A percentile compares a stretch with the other conserved stretches of the same genome.
These are phyloP conservation scores for Temnopleurus reevesii DNA, from an alignment of 53 echinoderm and acorn worm species.

Conservation along the genomic window DNA sequence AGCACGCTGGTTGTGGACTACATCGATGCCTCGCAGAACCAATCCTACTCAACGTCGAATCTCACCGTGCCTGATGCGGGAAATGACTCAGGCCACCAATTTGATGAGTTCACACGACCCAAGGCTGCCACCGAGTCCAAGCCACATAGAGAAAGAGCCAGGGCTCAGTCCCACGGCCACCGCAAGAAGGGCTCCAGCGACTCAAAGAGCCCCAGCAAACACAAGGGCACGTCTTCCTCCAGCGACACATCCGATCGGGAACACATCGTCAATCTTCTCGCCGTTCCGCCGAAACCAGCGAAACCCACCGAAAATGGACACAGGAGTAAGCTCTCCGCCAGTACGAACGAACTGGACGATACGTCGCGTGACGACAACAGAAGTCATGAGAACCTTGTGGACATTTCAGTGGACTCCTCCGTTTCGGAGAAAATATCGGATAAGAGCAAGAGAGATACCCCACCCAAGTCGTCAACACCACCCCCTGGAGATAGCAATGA, in stretches of 20 bases:
- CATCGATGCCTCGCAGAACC: constrained; percentile 72
- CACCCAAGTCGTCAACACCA: constrained; percentile 30
- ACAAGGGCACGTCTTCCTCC: constrained; percentile 55
- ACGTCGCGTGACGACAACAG: constrained; percentile 7
- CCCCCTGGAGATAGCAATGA: constrained; percentile 51
- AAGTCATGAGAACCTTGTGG: constrained; percentile 55
- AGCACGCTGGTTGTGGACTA: constrained; percentile 88
- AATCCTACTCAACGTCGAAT: constrained; percentile 55
- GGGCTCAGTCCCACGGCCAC: constrained; percentile 94
- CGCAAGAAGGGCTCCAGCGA: constrained; percentile 83
- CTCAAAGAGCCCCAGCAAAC: constrained; percentile 57
- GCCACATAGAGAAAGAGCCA: constrained; percentile 79
- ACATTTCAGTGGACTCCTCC: constrained; percentile 29
- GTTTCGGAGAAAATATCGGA: constrained; percentile 44
- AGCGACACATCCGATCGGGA: constrained; percentile 54
- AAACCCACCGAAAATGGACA: constrained; percentile 65
- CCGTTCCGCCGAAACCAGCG: constrained; percentile 67
- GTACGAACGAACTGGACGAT: constrained; percentile 39
- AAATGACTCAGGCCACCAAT: constrained; percentile 58
- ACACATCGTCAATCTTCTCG: constrained; percentile 12
- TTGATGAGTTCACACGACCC: constrained; percentile 67
- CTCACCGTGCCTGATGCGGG: constrained; percentile 68
- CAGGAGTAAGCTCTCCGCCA: constrained; percentile 22
- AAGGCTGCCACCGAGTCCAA: constrained; percentile 71
- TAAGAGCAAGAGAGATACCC: constrained; percentile 36